Conservation (phyloP, 1,140 invertebrate genomes). For the Propsilocerus akamusi region DNA sequence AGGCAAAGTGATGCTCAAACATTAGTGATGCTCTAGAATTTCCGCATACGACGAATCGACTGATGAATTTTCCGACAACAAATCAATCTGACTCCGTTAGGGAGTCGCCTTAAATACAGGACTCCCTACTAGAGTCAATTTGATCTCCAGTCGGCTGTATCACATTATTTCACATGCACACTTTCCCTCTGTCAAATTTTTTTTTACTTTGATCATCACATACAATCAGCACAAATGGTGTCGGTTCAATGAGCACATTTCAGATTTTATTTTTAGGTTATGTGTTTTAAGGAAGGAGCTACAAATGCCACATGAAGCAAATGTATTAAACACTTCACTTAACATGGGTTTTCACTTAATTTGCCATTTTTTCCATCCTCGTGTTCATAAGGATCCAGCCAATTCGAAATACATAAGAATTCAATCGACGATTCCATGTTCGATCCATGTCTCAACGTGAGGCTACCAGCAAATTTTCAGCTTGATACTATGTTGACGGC, state of each 20-base stretch:
- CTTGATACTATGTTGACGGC: too few relatives aligned
- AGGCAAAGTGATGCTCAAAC: too few relatives aligned
- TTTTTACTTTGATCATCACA: neutral
- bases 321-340: neutral
- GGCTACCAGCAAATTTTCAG: too few relatives aligned
- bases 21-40: too few relatives aligned
- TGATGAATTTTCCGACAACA: constrained; percentile 36
- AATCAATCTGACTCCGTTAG: constrained; percentile 91
- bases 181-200: neutral
- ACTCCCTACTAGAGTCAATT: constrained; percentile 96
- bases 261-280: neutral
- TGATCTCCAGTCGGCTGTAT: constrained; percentile 60
- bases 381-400: too few relatives aligned
- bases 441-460: too few relatives aligned
- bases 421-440: too few relatives aligned
- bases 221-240: neutral
- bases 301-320: neutral
- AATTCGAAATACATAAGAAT: too few relatives aligned
- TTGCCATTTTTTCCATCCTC: too few relatives aligned
- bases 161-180: constrained; percentile 20
- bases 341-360: neutral
- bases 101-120: constrained; percentile 77
- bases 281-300: neutral
- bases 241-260: neutral
- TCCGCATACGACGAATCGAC: too few relatives aligned